Conservation (phyloP, 1,140 invertebrate genomes). For the Caerostris extrusa region DNA sequence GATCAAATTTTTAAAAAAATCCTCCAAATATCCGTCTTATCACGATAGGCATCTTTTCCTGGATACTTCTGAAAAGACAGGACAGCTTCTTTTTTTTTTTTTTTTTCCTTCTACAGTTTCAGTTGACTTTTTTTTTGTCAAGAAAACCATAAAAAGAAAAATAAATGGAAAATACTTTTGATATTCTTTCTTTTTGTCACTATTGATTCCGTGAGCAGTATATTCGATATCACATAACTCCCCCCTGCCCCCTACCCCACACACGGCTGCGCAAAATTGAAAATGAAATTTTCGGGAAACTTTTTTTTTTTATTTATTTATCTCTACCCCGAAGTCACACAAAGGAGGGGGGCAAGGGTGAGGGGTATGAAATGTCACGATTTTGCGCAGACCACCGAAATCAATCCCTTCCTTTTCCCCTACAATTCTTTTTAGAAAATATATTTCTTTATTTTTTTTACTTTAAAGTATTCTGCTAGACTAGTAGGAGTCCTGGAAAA, state of each 20-base stretch:
- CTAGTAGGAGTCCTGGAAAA: too few relatives aligned
- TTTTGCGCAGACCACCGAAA: slow-evolving; percentile 43
- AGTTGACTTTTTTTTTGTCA: background rate
- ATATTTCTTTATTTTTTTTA: background rate
- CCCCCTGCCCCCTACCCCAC: background rate
- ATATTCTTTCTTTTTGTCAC: background rate
- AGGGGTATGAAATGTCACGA: slow-evolving; percentile 62
- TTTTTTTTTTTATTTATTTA: slow-evolving; percentile 43
- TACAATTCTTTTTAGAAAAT: too few relatives aligned
- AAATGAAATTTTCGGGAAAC: slow-evolving; percentile 54
- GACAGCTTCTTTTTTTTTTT: background rate
- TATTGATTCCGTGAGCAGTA: slow-evolving; percentile 25
- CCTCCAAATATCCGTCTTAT: background rate
- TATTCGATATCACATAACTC: slow-evolving; percentile 41
- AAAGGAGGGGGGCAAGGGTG: background rate
- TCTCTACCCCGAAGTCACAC: slow-evolving; percentile 39
- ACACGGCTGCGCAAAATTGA: slow-evolving; percentile 52
- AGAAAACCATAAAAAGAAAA: background rate
- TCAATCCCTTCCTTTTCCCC: background rate
- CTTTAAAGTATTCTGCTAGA: background rate
- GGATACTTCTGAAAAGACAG: background rate
- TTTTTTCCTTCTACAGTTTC: background rate
- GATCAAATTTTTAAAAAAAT: background rate
- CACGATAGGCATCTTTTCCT: background rate
- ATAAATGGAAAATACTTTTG: slow-evolving; percentile 44